Conservation (phyloP, 2,113 vertebrate genomes). For the Nannobrachium achirus region DNA sequence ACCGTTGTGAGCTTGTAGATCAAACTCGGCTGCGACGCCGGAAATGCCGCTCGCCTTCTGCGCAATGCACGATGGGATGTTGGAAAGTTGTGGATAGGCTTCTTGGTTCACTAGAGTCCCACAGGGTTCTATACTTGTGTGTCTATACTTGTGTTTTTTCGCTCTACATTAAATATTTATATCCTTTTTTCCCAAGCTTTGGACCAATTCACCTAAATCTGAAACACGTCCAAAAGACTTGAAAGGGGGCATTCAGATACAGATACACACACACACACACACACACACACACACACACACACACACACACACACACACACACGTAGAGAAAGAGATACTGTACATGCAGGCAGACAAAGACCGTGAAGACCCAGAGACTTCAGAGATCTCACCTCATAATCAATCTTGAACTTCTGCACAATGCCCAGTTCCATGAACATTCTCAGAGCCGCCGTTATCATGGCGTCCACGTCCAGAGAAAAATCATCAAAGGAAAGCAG, state of each 20-base stretch:
- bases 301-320: no score
- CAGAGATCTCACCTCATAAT: slow-evolving; percentile 90
- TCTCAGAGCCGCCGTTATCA: slow-evolving; percentile 94
- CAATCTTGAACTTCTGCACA: slow-evolving; percentile 99
- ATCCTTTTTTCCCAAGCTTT: no score
- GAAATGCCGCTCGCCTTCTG: no score
- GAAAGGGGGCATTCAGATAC: neutral
- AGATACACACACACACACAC: neutral
- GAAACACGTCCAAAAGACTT: slow-evolving; percentile 8
- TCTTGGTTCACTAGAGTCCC: no score
- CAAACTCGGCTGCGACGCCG: no score
- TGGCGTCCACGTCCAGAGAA: slow-evolving; percentile 95
- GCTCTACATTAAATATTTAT: no score
- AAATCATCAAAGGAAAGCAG: slow-evolving; percentile 98
- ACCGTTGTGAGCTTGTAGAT: no score
- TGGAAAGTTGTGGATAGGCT: no score
- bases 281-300: neutral
- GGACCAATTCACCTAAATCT: neutral
- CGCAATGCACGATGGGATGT: no score
- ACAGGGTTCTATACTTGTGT: no score
- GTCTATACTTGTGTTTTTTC: no score
- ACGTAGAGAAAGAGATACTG: neutral
- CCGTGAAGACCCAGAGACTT: neutral
- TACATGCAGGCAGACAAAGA: neutral
- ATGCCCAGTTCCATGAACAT: slow-evolving; percentile 99